Base-by-base conservation (phyloP, 2,888 invertebrate genomes). In the Bedellia somnulentella region DNA sequence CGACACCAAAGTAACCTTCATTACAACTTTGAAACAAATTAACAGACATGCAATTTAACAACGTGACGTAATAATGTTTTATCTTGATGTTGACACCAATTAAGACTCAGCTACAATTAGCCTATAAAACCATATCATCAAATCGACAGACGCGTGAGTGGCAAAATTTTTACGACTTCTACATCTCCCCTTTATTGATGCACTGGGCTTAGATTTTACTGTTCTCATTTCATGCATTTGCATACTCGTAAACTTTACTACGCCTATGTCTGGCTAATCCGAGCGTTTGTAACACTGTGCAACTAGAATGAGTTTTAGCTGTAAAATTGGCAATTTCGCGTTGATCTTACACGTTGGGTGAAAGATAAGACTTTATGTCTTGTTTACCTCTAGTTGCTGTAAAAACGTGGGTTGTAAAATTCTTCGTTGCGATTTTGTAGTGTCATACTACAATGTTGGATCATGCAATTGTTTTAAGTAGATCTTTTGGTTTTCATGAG, bases 241-340 rank as follows among this genome's bases (percentile, higher is more conserved):
- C 73, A 73, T 75, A 70, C 53, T 53, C 67, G 58, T 75, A 73
- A 73, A 73, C 49, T 63, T 68, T 64, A 68, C 63, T 54, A 57
- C 62, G n/a, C 21, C 58, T 55, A 66, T 63, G 67, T 67, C 63
- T 68, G 51, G 53, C 49, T 67, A 67, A 71, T 63, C 62, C 58
- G 33, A 37, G 36, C 46, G 39, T 49, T 56, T 54, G 52, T 52
- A 50, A 44, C 49, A 53, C 49, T 52, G 49, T 46, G 50, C 46
- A 40, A 32, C n/a, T n/a, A n/a, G 23, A 22, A 27, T 14, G 9
- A 21, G 24, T 24, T 35, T 31, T 38, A 34, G 17, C 29, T 35
- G 35, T 39, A 41, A 47, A 47, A 43, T 50, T 44, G 36, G 40
- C 42, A 38, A 46, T 48, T 47, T 49, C 46, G 47, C 36, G 41